Conservation (phyloP, 2,113 vertebrate genomes). For the Scomber scombrus region DNA sequence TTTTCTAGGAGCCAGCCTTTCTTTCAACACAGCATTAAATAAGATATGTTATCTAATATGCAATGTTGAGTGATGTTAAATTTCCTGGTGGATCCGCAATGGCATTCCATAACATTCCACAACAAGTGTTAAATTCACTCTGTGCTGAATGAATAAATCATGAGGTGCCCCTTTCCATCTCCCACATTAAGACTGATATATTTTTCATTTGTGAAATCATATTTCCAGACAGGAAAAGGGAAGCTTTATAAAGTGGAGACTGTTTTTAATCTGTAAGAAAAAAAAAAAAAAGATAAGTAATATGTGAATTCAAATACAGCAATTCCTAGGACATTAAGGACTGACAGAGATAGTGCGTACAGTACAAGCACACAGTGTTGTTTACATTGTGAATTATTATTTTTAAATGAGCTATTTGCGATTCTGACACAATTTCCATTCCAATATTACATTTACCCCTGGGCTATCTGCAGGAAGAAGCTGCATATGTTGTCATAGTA, state of each 20-base stretch:
- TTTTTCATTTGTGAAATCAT: constrained; percentile 67
- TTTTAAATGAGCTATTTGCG: constrained; percentile 23
- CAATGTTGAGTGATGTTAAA: constrained; percentile 46
- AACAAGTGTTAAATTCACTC: constrained; percentile 68
- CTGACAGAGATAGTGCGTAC: constrained; percentile 19
- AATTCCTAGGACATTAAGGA: constrained; percentile 29
- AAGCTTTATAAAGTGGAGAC: constrained; percentile 9
- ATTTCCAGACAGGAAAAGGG: constrained; percentile 52
- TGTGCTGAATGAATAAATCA: constrained; percentile 74
- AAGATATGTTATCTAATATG: constrained; percentile 48
- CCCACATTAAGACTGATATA: constrained; percentile 56
- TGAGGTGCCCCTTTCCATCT: constrained; percentile 56
- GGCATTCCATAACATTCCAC: constrained; percentile 56
- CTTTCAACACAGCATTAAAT: constrained; percentile 41
- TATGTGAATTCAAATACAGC: constrained; percentile 26
- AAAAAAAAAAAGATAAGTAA: neutral
- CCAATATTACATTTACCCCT: constrained; percentile 20
- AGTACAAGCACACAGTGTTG: constrained; percentile 6
- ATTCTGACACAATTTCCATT: constrained; percentile 10
- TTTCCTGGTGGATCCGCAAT: constrained; percentile 56
- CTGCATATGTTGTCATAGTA: constrained; percentile 3
- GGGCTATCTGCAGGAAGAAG: constrained; percentile 5
- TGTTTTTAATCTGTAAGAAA: constrained; percentile 33
- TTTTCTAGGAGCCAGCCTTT: constrained; percentile 12
- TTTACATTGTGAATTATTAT: constrained; percentile 33